A percentile compares a stretch with the other conserved stretches of the same genome.
Conservation (phyloP, 2,888 invertebrate genomes). For the Gastrophysa polygoni region DNA sequence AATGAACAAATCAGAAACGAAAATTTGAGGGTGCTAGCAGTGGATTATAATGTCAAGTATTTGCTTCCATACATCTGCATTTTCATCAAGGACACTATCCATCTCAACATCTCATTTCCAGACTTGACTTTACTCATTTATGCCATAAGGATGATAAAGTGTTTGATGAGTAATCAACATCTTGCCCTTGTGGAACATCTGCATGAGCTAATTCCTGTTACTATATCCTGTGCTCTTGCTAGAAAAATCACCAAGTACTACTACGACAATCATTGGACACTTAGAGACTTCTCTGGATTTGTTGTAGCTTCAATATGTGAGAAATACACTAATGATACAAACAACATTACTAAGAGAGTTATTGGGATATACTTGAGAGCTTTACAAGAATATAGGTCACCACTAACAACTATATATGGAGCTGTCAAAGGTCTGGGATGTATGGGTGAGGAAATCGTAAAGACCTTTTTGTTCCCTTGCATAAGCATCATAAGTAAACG, state of each 20-base stretch:
- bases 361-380: slow-evolving; percentile 43
- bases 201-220: slow-evolving; percentile 45
- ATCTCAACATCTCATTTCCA: slow-evolving; percentile 44
- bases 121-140: slow-evolving; percentile 49
- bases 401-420: slow-evolving; percentile 47
- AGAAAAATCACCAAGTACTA: slow-evolving; percentile 47
- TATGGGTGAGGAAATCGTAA: slow-evolving; percentile 45
- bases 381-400: slow-evolving; percentile 35
- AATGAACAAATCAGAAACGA: slow-evolving; percentile 47
- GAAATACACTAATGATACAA: slow-evolving; percentile 40
- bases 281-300: slow-evolving; percentile 48
- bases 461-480: slow-evolving; percentile 41
- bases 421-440: slow-evolving; percentile 46
- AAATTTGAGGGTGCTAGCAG: slow-evolving; percentile 39
- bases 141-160: slow-evolving; percentile 46
- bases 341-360: slow-evolving; percentile 45
- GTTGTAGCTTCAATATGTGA: slow-evolving; percentile 43
- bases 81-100: slow-evolving; percentile 47
- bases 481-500: slow-evolving; percentile 40
- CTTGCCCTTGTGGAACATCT: slow-evolving; percentile 40
- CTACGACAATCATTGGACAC: slow-evolving; percentile 50
- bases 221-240: slow-evolving; percentile 46
- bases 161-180: slow-evolving; percentile 43
- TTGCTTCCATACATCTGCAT: slow-evolving; percentile 44
- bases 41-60: slow-evolving; percentile 42